Base-by-base conservation (phyloP, 2,113 vertebrate species). In the Parotia lawesii region DNA sequence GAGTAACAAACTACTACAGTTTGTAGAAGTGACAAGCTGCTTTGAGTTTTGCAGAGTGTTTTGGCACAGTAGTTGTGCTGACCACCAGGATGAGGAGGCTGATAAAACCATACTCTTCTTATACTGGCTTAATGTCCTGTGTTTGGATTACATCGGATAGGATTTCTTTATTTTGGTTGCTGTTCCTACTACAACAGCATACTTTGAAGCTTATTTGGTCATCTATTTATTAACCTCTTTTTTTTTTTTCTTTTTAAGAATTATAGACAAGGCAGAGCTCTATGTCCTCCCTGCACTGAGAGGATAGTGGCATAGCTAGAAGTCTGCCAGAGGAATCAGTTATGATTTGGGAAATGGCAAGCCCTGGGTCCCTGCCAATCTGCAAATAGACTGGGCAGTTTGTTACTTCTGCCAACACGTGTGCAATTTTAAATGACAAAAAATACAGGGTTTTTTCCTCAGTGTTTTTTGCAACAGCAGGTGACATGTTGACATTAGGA, bases 401-500 rank as follows among this genome's bases (percentile, higher is more conserved):
- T 61, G 37, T 78, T 96, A 5, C 82, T 87, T 69, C 62, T 87
- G 62, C 73, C 54, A 69, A 57, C 28, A 64, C 12, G 24, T 50
- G 45, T 82, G 38, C 45, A 45, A 42, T 83, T 87, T 65, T 35
- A 76, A 79, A 83, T 76, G 25, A 75, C 50, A 4, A 47, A 85
- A 90, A 82, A 17, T 13, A 22, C 0, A 0, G 0, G 20, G 8
- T 1, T 0, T 51, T 74, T 56, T 85, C 22, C 58, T 91, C 10
- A 0, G 27, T n/a, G 60, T 23, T 65, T 82, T 78, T 65, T 75
- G 17, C 28, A 79, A 42, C 40, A 90, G 23, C 25, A 57, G 42
- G 56, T 82, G 74, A 81, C 31, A 40, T 14, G 35, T 17, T 72
- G 66, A 42, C 40, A 33, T 76, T 48, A 50, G 81, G 76, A 94